Conservation (phyloP, 2,113 vertebrate species). For the Rhagologus leucostigma region DNA sequence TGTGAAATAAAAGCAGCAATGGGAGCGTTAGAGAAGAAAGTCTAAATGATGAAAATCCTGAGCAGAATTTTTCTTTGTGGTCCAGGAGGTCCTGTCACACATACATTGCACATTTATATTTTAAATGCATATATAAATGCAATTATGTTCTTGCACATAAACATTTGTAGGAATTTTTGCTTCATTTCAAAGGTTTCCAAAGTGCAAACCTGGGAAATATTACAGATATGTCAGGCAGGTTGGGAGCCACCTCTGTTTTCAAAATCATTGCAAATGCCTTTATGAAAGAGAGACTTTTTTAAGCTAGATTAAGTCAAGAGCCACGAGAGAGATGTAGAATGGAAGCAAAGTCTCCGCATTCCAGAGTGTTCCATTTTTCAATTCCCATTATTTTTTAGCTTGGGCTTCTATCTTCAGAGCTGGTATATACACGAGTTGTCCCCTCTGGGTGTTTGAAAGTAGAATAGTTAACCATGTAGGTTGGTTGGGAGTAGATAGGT, state of each 20-base stretch:
- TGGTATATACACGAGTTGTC: neutral
- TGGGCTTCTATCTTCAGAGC: neutral
- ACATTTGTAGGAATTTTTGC: neutral
- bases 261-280: neutral
- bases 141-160: neutral
- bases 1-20: neutral
- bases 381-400: neutral
- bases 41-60: neutral
- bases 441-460: neutral
- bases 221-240: neutral
- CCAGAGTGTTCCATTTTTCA: neutral
- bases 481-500: neutral
- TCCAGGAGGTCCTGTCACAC: neutral
- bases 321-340: neutral
- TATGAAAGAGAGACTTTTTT: neutral
- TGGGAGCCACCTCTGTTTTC: neutral
- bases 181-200: neutral
- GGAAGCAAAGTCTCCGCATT: neutral
- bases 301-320: neutral
- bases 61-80: neutral
- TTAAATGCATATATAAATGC: neutral
- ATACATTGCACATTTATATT: neutral
- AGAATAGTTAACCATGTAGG: neutral
- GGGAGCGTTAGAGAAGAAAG: neutral
- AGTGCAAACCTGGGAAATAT: neutral